Base-by-base conservation (phyloP, 2,888 invertebrate genomes). In the Drosophila atroscutellata region DNA sequence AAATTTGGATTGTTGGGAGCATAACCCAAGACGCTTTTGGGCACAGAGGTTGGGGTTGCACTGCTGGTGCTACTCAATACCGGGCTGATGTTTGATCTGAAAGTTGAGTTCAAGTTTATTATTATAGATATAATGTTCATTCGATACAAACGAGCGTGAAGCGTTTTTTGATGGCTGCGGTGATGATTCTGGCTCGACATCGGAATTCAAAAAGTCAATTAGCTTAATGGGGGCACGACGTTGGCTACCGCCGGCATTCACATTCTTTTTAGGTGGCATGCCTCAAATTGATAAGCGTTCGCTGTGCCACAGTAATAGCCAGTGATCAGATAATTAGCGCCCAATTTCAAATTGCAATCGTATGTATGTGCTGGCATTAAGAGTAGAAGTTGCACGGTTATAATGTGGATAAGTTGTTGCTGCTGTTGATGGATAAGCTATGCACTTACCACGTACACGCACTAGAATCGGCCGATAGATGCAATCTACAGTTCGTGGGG, bases 201-300 rank as follows among this genome's bases (percentile, higher is more conserved):
- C 72, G 9, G n/a, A 32, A 7, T 56, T 50, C 24, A 86, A 30
- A 0, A 86, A 89, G 18, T 79, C 72, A 32, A 26, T 52, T 0
- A 85, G 57, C n/a, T 70, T 67, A 2, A 89, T 52, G 2, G 72
- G 63, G 9, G 57, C 37, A 39, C 64, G 64, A 9, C 83, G 80
- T 8, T 32, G 47, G 1, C 54, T 47, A 7, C 11, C 18, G 9
- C 9, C 7, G 1, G 11, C 9, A 8, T 56, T 75, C 67, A 86
- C 18, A 67, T 72, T 66, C 76, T 81, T 73, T 54, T 87, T 75
- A 92, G 81, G 66, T 91, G 89, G 82, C 92, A 92, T 93, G 92
- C 90, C 77, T 91, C 81, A 59, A 92, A 91, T 32, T 90, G 81
- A 57, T 90, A 79, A 2, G 67, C 67, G 28, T 47, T 69, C 5